phyloP scores from a whole-genome alignment of 2,888 invertebrate genomes.

The Psylliodes chrysocephalus region DNA sequence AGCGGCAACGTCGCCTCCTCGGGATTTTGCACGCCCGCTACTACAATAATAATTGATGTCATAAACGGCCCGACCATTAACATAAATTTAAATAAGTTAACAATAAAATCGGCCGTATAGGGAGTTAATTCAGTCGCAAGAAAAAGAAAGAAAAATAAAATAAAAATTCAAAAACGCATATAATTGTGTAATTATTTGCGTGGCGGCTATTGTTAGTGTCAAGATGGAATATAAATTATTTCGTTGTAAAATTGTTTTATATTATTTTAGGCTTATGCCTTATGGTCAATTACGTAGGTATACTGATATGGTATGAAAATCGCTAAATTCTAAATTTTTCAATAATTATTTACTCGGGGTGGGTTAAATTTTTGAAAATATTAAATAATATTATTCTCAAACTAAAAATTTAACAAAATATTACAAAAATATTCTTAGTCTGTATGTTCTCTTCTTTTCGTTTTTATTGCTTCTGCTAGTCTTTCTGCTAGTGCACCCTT shows the following conservation, averaged over 20 bases:
- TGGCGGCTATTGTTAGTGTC: constrained; percentile 13
- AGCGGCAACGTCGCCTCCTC: constrained; percentile 4
- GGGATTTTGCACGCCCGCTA: constrained; percentile 17
- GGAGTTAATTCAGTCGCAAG: constrained; percentile 28
- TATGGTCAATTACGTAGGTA: too few relatives aligned
- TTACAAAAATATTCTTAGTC: too few relatives aligned
- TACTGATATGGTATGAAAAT: too few relatives aligned
- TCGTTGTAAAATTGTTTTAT: constrained; percentile 7
- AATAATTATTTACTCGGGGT: too few relatives aligned
- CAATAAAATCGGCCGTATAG: constrained; percentile 37
- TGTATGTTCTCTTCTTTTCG: too few relatives aligned
- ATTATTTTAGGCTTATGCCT: too few relatives aligned
- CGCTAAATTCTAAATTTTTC: too few relatives aligned
- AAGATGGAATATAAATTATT: constrained; percentile 15
- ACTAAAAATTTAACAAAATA: too few relatives aligned
- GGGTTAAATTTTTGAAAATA: too few relatives aligned
- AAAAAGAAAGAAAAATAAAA: constrained; percentile 4
- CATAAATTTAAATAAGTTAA: constrained; percentile 38
- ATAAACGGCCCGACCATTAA: constrained; percentile 33
- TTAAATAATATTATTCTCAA: too few relatives aligned
- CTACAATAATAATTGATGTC: constrained; percentile 32
- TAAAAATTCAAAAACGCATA: constrained; percentile 1
- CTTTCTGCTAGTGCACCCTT: too few relatives aligned
- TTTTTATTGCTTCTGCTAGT: too few relatives aligned
- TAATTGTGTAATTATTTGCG: constrained; percentile 18